Conservation (phyloP, 2,888 invertebrate species). For the Pycnomerus fuliginosus region DNA sequence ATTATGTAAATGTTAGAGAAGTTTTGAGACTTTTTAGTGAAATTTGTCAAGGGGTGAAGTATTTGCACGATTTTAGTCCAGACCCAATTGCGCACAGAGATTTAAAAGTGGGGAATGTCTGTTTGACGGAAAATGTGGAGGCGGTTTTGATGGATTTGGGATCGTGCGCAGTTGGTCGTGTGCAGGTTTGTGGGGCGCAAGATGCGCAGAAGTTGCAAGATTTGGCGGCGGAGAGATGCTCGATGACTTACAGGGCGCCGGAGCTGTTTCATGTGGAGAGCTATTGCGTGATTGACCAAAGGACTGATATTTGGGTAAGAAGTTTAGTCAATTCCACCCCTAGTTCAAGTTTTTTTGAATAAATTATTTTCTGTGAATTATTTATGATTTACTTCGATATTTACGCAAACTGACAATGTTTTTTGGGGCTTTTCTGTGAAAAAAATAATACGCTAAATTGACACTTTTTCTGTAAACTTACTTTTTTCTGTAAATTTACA, state of each 20-base stretch:
- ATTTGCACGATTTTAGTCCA: constrained; percentile 72
- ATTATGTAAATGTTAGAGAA: constrained; percentile 64
- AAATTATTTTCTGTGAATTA: too few relatives aligned
- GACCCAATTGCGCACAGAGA: constrained; percentile 79
- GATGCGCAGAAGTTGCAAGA: constrained; percentile 75
- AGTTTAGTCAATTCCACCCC: background rate
- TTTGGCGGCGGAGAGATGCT: constrained; percentile 78
- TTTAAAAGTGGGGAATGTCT: constrained; percentile 82
- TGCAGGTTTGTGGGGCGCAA: constrained; percentile 65
- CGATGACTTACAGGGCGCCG: constrained; percentile 86
- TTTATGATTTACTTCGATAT: too few relatives aligned
- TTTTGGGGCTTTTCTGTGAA: too few relatives aligned
- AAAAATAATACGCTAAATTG: too few relatives aligned
- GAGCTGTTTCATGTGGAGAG: constrained; percentile 85
- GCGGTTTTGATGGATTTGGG: constrained; percentile 84
- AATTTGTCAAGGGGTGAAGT: constrained; percentile 72
- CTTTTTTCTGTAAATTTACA: too few relatives aligned
- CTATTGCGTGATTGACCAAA: constrained; percentile 76
- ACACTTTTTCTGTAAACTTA: too few relatives aligned
- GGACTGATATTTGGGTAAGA: constrained; percentile 82
- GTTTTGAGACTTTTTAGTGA: constrained; percentile 69
- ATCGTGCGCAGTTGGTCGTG: constrained; percentile 65
- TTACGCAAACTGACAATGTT: too few relatives aligned
- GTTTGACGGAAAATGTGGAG: constrained; percentile 68
- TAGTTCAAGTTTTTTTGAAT: background rate